A percentile compares a stretch with the other conserved stretches of the same genome.
phyloP scores from a whole-genome alignment of 1,140 invertebrate genomes.

The Drosophila dunni region DNA sequence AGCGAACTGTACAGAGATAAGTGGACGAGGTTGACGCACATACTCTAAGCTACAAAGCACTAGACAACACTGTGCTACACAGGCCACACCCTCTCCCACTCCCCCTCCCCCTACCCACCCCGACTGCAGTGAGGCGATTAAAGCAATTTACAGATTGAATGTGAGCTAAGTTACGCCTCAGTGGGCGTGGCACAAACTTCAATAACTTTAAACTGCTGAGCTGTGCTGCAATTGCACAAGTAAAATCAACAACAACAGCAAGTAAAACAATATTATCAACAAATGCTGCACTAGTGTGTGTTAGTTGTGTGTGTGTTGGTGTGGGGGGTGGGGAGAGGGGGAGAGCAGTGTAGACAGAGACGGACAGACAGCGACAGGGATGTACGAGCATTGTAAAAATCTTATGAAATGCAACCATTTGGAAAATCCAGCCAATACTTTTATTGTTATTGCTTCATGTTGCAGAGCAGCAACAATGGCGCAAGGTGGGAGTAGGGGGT shows the following conservation, averaged over 20 bases:
- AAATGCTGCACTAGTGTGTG: constrained; percentile 17
- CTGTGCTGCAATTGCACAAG: constrained; percentile 51
- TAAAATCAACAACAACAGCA: constrained; percentile 30
- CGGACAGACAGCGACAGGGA: constrained; percentile 33
- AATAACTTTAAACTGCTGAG: constrained; percentile 74
- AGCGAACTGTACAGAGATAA: constrained; percentile 54
- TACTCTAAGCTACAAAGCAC: constrained; percentile 40
- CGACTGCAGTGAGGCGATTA: constrained; percentile 65
- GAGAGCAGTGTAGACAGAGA: constrained; percentile 15
- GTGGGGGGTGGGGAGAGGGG: background rate
- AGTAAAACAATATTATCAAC: constrained; percentile 34
- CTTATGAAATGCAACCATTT: constrained; percentile 79
- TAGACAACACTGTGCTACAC: constrained; percentile 2
- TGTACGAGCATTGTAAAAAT: constrained; percentile 45
- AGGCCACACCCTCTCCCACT: too few species aligned
- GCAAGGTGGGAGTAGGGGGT: background rate
- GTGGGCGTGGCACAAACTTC: constrained; percentile 38
- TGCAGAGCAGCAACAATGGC: constrained; percentile 37
- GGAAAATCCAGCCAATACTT: constrained; percentile 83
- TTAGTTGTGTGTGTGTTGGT: constrained; percentile 7
- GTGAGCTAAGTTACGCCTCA: constrained; percentile 47
- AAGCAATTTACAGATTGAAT: constrained; percentile 81
- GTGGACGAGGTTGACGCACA: constrained; percentile 46
- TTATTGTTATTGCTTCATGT: constrained; percentile 81
- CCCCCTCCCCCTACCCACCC: background rate